phyloP scores from a whole-genome alignment of 2,113 vertebrate genomes.

The Austrofundulus limnaeus region DNA sequence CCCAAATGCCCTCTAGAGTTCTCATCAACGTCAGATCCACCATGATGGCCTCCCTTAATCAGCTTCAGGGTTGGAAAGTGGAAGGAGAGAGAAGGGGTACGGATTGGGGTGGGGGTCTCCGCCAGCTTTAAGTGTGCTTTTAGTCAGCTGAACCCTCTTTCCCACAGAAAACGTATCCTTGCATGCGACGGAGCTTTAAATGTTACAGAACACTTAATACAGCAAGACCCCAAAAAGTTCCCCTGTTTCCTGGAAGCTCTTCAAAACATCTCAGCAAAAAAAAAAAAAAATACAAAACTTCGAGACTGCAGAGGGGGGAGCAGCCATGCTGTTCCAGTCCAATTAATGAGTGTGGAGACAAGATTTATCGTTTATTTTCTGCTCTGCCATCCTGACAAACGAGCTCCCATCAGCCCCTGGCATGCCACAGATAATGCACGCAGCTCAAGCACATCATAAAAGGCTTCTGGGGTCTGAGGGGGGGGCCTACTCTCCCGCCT shows the following conservation, averaged over 20 bases:
- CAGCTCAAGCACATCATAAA: conserved; percentile 67
- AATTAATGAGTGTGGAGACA: conserved; percentile 72
- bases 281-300: too few species aligned
- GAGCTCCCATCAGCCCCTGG: conserved; percentile 52
- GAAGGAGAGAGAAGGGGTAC: conserved; percentile 24
- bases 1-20: conserved; percentile 63
- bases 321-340: conserved; percentile 68
- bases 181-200: conserved; percentile 71
- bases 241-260: conserved; percentile 60
- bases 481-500: too few species aligned
- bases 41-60: conserved; percentile 69
- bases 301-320: conserved; percentile 33
- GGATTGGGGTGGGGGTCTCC: conserved; percentile 14
- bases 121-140: conserved; percentile 68
- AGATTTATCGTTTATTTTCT: conserved; percentile 69
- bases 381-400: conserved; percentile 57
- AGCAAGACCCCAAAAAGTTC: conserved; percentile 63
- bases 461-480: conserved; percentile 34
- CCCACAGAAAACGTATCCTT: conserved; percentile 61
- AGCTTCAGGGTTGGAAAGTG: conserved; percentile 65
- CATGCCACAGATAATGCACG: conserved; percentile 58
- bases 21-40: conserved; percentile 65
- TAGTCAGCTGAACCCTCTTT: conserved; percentile 50
- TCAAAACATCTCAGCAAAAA: conserved; percentile 65
- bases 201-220: conserved; percentile 64